Base-by-base conservation (phyloP, 2,113 vertebrate genomes). In the Ibidorhyncha struthersii region DNA sequence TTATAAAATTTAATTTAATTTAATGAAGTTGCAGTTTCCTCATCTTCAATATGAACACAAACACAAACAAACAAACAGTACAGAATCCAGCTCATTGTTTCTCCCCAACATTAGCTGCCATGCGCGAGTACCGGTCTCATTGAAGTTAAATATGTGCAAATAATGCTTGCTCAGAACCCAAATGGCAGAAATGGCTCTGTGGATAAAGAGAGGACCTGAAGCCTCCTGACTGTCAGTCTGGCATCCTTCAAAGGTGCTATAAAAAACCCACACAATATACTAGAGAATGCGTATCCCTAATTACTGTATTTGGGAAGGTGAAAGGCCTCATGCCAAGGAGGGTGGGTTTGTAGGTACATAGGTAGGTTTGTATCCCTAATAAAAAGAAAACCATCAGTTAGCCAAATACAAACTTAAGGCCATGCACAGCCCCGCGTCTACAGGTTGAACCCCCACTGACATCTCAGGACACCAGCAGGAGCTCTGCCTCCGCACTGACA, bases 1-100 rank as follows among this genome's bases (percentile, higher is more conserved):
- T 95, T 97, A 96, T 82, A 96, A 98, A 98, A 96, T 95, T 97
- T 96, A 95, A 97, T 97, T 97, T 97, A 96, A 97, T 96, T 96
- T 95, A 97, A 97, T 93, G 84, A 96, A 96, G 86, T 98, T 90
- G 67, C 88, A 90, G 89, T 97, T 97, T 97, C 93, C 91, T 90
- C 93, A 32, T 92, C 93, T 95, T 95, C 77, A 55, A 5, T 50
- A 73, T 30, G 71, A 94, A 94, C 85, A 90, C 90, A 95, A 89
- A 85, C 65, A 86, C 25, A 91, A 90, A 96, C 76, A 97, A 96
- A 94, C 67, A 96, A 92, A 85, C 85, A 93, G 52, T 15, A 20
- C 55, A 74, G 92, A 78, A 78, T 66, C 90, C 94, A 93, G 93
- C 62, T 89, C 70, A 91, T 92, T 89, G 92, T 94, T 97, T 97